Percentiles rank a stretch among this genome's conserved stretches.
phyloP scores from a whole-genome alignment of 1,140 invertebrate species.

The Ostrea denselamellosa region DNA sequence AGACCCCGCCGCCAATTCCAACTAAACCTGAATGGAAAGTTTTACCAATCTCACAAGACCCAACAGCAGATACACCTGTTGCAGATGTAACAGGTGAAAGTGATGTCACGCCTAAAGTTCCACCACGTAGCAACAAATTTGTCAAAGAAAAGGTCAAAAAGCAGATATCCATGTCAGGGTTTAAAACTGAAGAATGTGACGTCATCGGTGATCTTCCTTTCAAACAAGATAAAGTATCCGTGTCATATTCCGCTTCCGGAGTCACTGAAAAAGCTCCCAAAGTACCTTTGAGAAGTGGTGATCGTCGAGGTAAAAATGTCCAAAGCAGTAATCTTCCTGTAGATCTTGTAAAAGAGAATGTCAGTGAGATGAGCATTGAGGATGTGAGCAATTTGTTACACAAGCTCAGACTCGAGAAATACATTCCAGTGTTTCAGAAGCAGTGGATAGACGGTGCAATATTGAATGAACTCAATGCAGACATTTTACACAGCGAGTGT shows the following conservation, averaged over 20 bases:
- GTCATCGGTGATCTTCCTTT: no score
- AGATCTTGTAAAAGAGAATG: background rate
- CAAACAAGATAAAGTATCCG: no score
- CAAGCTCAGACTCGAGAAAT: conserved; percentile 44
- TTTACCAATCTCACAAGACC: background rate
- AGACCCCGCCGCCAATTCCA: background rate
- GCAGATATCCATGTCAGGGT: background rate
- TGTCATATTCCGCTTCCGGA: no score
- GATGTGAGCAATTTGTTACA: conserved; percentile 3
- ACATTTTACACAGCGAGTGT: conserved; percentile 44
- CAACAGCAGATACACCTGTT: background rate
- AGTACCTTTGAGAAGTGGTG: background rate
- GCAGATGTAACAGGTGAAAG: background rate
- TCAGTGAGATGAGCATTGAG: background rate
- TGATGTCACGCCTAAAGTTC: background rate
- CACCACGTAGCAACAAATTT: background rate
- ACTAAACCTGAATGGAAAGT: background rate
- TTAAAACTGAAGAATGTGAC: background rate
- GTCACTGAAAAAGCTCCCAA: background rate
- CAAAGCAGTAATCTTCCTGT: background rate
- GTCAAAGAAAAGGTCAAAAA: background rate
- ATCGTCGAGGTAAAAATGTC: background rate
- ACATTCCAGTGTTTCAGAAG: conserved; percentile 36
- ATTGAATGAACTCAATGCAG: conserved; percentile 32
- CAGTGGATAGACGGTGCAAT: conserved; percentile 47